Evolutionary conservation across 2,888 invertebrate genomes (phyloP).

Genomic region (Ennomos quercinarius): DNA sequence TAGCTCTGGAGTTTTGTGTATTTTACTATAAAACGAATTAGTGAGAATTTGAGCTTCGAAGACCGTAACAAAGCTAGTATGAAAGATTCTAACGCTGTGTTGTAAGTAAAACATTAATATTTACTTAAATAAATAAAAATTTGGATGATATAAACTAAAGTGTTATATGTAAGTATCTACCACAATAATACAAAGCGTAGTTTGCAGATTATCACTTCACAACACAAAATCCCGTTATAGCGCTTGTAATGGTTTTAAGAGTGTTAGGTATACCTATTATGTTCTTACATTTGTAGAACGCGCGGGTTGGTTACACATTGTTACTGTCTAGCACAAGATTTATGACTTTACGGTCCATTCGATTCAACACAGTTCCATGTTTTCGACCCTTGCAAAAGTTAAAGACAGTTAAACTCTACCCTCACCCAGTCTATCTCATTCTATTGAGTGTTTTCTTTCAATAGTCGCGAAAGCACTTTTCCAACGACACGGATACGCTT

Average conservation of each 20-base stretch:
- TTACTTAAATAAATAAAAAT: no score
- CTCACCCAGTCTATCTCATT: constrained; percentile 41
- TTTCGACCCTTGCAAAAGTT: constrained; percentile 53
- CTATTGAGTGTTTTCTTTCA: constrained; percentile 48
- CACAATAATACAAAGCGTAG: background rate
- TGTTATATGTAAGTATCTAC: no score
- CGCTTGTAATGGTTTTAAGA: constrained; percentile 44
- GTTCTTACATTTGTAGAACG: constrained; percentile 22
- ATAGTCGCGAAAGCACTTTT: constrained; percentile 23
- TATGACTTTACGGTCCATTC: constrained; percentile 52
- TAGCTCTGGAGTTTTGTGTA: no score
- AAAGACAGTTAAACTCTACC: constrained; percentile 53
- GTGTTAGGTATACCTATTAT: constrained; percentile 26
- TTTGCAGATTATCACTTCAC: constrained; percentile 42
- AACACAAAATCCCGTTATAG: constrained; percentile 47
- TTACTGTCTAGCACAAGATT: constrained; percentile 57
- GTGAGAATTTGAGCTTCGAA: no score
- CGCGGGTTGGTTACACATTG: constrained; percentile 51
- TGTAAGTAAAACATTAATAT: no score
- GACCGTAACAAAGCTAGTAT: no score
- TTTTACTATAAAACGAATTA: no score
- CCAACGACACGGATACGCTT: constrained; percentile 20
- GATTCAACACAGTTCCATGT: constrained; percentile 40
- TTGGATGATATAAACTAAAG: no score
- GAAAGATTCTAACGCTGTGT: no score